These are phyloP conservation scores for Melanaphis sacchari DNA, from an alignment of 1,140 invertebrate species.

Conservation along the genomic window DNA sequence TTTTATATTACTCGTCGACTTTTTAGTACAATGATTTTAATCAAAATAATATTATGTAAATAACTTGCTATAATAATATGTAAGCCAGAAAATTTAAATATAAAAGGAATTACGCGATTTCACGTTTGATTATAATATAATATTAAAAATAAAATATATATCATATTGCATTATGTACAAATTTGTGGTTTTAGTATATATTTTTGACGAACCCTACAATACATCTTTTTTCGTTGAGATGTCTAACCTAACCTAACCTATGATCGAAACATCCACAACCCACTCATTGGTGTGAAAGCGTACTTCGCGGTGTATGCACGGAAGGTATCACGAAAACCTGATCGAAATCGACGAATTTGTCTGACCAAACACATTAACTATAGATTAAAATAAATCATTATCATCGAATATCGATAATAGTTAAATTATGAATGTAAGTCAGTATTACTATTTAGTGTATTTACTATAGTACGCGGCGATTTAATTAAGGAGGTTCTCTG, in stretches of 20 bases:
- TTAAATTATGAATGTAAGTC: background rate
- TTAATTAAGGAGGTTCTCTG: background rate
- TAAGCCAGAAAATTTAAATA: background rate
- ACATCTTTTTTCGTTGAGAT: background rate
- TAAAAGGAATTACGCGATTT: background rate
- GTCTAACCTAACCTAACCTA: background rate
- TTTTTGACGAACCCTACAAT: background rate
- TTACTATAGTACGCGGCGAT: too few species aligned
- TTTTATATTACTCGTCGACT: background rate
- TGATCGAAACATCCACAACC: too few species aligned
- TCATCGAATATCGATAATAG: background rate
- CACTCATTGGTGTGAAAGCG: too few species aligned
- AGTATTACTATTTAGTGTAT: too few species aligned
- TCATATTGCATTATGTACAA: constrained; percentile 3
- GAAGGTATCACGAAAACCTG: background rate
- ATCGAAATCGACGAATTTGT: background rate
- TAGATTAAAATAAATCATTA: too few species aligned
- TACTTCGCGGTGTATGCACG: too few species aligned
- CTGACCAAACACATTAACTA: background rate
- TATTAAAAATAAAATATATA: background rate
- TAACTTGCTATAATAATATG: background rate
- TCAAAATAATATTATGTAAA: background rate
- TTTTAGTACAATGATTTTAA: background rate
- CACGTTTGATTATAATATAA: constrained; percentile 23
- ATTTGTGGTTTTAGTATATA: background rate